Base-by-base conservation (phyloP, 2,888 invertebrate genomes). In the Drymonia ruficornis region DNA sequence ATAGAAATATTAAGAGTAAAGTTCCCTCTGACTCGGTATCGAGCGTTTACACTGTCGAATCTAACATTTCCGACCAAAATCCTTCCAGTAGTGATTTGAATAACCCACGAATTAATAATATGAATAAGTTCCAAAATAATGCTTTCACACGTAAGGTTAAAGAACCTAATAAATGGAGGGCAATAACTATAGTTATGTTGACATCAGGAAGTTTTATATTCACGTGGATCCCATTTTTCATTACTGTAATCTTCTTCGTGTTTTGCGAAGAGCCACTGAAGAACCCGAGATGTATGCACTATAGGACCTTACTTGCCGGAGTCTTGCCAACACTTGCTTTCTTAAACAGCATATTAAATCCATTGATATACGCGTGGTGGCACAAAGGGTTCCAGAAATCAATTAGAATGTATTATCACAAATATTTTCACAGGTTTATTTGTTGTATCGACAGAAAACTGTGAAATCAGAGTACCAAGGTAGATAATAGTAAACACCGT, bases 311-410 rank as follows among this genome's bases (percentile, higher is more conserved):
- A 38, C 86, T 95, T 0, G 93, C 93, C 0, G 94, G 94, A 47
- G 95, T 95, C 0, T 73, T 95, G 43, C 93, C 94, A 0, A 92
- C 94, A 28, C 76, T 95, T 46, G 95, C 95, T 0, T 94, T 95
- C 63, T 68, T 91, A 0, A 95, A 95, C 67, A 95, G 95, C 65
- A 74, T 95, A 46, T 70, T 95, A 0, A 95, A 95, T 74, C 95
- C 95, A 0, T 76, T 95, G 23, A 95, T 95, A 63, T 95, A 95
- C 70, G 95, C 95, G 0, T 95, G 95, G 95, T 95, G 95, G 95
- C 95, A 95, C 74, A 94, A 94, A 76, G 95, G 95, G 0, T 95
- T 95, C 67, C 87, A 95, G 67, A 88, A 78, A 51, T 92, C 89
- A 15, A 80, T 94, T 1, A 87, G 76, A 67, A 83, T 74, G 53